Evolutionary conservation across 2,888 invertebrate species (phyloP), one percentile per base, ranked within the genome.

Genomic region (Orgyia antiqua): DNA sequence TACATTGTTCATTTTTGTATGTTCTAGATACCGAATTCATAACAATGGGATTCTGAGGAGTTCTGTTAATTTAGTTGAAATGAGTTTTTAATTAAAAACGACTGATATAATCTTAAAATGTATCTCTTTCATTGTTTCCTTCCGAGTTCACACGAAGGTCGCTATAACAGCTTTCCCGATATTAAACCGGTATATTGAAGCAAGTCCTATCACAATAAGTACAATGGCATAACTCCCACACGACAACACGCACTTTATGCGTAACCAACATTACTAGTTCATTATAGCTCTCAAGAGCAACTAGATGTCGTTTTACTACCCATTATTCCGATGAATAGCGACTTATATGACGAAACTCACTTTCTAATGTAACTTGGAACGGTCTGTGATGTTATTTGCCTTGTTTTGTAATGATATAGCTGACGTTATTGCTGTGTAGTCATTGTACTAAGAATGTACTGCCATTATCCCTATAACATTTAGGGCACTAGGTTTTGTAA

Each of bases 341-440:
- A 50, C 59, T 71, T 57, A 53, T 59, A 62, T 74, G 73, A 71
- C 63, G 71, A 74, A 71, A 75, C 66, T 49, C 51, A 71, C 76
- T 78, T 79, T 80, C 78, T 78, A 79, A 74, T 72, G 68, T 64
- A 60, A 54, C 50, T 15, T 58, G 66, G 66, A 70, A 69, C 66
- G 58, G 54, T 34, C 49, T 51, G 58, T 64, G 58, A 68, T 67
- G 68, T 68, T 56, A 68, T 68, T 67, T 65, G 56, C 47, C 44
- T 50, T 49, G 39, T 58, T 47, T 55, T 54, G 51, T 68, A 64
- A 65, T 59, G 49, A 57, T 51, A 58, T 50, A 47, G 45, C 45
- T 33, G 33, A 42, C 51, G 57, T 62, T 60, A 64, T 62, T 50
- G 47, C 48, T 7, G 32, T 33, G 42, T 36, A 32, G 37, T 42